Percentiles rank a stretch among this genome's conserved stretches.
Conservation (phyloP, 1,140 invertebrate species). For the Adoxophyes honmai region DNA sequence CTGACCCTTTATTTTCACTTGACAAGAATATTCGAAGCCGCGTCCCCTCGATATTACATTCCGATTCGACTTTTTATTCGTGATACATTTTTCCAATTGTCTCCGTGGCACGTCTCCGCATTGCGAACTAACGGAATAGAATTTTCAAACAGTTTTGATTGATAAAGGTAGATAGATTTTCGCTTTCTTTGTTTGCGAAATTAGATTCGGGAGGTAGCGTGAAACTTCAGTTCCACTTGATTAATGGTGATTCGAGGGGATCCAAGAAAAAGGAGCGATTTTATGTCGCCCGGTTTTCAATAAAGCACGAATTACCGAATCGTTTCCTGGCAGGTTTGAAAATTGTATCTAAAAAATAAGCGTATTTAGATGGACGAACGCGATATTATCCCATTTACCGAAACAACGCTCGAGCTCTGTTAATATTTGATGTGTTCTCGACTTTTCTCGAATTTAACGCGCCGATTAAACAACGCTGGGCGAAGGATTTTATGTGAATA, state of each 20-base stretch:
- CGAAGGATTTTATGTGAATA: slow-evolving; percentile 74
- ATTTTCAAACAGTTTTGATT: slow-evolving; percentile 76
- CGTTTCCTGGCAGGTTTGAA: slow-evolving; percentile 39
- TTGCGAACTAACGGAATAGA: slow-evolving; percentile 72
- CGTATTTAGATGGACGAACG: slow-evolving; percentile 62
- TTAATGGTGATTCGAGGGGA: slow-evolving; percentile 67
- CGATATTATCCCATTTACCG: slow-evolving; percentile 71
- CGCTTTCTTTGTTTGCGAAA: slow-evolving; percentile 76
- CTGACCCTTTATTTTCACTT: slow-evolving; percentile 73
- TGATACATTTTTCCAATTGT: slow-evolving; percentile 77
- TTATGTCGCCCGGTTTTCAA: slow-evolving; percentile 52
- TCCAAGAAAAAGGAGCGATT: slow-evolving; percentile 58
- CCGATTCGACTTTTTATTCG: slow-evolving; percentile 73
- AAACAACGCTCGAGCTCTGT: slow-evolving; percentile 63
- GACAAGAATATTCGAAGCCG: slow-evolving; percentile 68
- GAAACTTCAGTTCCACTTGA: slow-evolving; percentile 74
- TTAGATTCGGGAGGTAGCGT: slow-evolving; percentile 72
- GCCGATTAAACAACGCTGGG: slow-evolving; percentile 72
- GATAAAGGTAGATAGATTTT: slow-evolving; percentile 75
- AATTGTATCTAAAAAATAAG: slow-evolving; percentile 43
- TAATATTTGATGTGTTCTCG: slow-evolving; percentile 76
- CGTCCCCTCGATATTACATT: slow-evolving; percentile 71
- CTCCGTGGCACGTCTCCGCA: slow-evolving; percentile 61
- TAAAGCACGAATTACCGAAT: slow-evolving; percentile 51
- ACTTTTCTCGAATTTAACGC: slow-evolving; percentile 74